A percentile compares a stretch with the other conserved stretches of the same genome.
Conservation (phyloP, 2,888 invertebrate genomes). For the Drosophila neutralis region DNA sequence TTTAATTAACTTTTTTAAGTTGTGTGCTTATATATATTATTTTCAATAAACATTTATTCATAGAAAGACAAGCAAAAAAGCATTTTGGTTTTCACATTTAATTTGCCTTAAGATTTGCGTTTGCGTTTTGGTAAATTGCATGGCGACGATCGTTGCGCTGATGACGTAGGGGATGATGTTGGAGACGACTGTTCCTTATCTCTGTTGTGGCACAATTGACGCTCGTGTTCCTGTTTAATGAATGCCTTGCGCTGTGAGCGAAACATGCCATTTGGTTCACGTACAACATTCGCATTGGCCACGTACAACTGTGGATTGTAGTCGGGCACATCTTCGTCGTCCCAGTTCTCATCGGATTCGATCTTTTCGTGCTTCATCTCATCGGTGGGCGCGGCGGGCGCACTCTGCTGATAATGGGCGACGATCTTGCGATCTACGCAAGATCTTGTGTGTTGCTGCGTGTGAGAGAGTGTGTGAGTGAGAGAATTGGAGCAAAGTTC, state of each 20-base stretch:
- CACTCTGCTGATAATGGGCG: conserved; percentile 53
- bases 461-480: background rate
- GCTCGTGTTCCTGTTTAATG: conserved; percentile 75
- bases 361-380: conserved; percentile 62
- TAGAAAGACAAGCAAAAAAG: background rate
- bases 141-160: conserved; percentile 16
- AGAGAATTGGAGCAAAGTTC: background rate
- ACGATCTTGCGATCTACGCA: conserved; percentile 65
- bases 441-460: conserved; percentile 56
- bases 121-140: conserved; percentile 15
- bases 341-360: conserved; percentile 66
- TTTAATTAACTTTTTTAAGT: background rate
- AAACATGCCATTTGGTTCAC: conserved; percentile 68
- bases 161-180: too few relatives aligned
- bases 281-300: conserved; percentile 67
- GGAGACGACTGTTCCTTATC: conserved; percentile 13
- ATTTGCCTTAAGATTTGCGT: background rate
- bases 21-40: background rate
- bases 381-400: conserved; percentile 38
- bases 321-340: conserved; percentile 61
- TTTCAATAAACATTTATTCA: background rate
- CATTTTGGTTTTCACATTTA: background rate
- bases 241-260: conserved; percentile 76
- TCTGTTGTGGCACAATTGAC: conserved; percentile 56
- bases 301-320: conserved; percentile 77